Evolutionary conservation across 2,113 vertebrate species (phyloP).

Genomic region (Atrichornis clamosus): DNA sequence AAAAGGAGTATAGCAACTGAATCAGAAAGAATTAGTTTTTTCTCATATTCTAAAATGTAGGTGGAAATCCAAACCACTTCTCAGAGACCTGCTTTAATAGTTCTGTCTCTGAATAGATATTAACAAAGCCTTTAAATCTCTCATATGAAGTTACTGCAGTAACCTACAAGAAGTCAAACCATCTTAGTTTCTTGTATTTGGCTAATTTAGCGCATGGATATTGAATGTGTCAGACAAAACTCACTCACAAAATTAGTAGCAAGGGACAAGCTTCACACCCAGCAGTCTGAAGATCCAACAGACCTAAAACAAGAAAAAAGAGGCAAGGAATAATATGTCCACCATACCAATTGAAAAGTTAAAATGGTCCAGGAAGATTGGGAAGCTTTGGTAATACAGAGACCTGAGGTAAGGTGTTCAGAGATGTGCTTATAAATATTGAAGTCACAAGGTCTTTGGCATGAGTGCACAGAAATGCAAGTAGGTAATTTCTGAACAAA

Average conservation of each 20-base stretch:
- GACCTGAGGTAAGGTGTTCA: not conserved
- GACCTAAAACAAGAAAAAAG: not conserved
- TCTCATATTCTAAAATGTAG: not conserved
- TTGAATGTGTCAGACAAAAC: not conserved
- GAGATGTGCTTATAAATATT: not conserved
- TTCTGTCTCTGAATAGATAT: not conserved
- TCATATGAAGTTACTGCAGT: not conserved
- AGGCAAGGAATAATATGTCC: not conserved
- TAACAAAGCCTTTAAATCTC: fast-evolving
- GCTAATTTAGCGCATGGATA: not conserved
- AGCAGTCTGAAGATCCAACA: not conserved
- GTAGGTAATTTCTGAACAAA: not conserved
- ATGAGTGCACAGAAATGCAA: not conserved
- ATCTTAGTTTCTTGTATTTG: not conserved
- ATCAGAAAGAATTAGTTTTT: not conserved
- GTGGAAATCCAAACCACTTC: not conserved
- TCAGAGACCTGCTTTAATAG: not conserved
- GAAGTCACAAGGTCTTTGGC: not conserved
- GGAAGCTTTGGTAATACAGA: not conserved
- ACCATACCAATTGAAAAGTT: not conserved
- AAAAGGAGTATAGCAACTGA: not conserved
- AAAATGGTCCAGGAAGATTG: not conserved
- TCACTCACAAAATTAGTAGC: not conserved
- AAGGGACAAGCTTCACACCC: not conserved
- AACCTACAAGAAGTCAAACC: not conserved